These are phyloP conservation scores for Hydrotaea diabolus DNA, from an alignment of 2,888 invertebrate species.

Conservation along the genomic window DNA sequence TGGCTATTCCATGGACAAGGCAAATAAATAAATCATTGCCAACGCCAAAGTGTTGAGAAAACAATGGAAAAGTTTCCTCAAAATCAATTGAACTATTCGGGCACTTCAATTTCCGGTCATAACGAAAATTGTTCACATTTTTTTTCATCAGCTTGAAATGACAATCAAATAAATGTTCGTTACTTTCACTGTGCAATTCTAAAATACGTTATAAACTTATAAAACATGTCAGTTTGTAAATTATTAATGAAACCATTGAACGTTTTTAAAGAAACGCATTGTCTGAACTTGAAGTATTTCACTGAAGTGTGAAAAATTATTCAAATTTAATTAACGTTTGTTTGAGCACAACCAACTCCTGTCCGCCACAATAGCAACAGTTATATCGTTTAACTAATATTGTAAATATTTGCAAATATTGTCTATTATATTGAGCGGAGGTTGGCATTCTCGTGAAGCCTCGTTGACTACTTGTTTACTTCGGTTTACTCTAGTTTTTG, in stretches of 20 bases:
- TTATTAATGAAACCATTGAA: neutral
- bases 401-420: too few relatives aligned
- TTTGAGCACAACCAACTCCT: neutral
- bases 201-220: too few relatives aligned
- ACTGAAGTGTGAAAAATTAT: constrained; percentile 12
- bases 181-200: neutral
- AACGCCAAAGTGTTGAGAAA: constrained; percentile 1
- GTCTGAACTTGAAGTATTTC: neutral
- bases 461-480: neutral
- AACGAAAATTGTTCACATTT: neutral
- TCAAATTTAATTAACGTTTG: constrained; percentile 10
- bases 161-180: neutral
- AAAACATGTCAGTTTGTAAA: too few relatives aligned
- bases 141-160: neutral
- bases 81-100: neutral
- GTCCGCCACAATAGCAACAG: neutral
- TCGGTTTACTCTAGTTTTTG: too few relatives aligned
- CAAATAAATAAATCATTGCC: neutral
- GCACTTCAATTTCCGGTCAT: constrained; percentile 1
- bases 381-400: neutral
- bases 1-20: neutral
- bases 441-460: neutral
- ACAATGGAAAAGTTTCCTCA: neutral
- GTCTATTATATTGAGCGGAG: neutral
- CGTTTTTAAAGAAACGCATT: neutral